A percentile compares a stretch with the other conserved stretches of the same genome.
phyloP scores from a whole-genome alignment of 2,797 vertebrate genomes.

The Limnodromus scolopaceus region DNA sequence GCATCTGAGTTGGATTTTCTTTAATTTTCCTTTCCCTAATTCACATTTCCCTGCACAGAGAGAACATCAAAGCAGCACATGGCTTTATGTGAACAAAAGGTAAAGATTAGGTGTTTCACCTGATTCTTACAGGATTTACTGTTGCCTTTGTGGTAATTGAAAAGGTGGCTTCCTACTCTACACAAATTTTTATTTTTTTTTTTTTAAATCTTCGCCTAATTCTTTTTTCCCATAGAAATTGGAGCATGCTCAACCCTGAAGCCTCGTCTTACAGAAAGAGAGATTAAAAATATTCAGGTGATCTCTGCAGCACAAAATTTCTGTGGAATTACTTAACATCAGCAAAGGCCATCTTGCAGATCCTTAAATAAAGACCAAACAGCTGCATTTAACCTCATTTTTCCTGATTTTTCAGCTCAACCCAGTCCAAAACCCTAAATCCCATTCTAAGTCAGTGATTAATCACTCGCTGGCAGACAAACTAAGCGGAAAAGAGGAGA shows the following conservation, averaged over 20 bases:
- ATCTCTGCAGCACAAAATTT: background rate
- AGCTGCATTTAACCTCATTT: background rate
- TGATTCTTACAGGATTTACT: background rate
- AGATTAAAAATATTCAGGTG: background rate
- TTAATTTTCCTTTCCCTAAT: background rate
- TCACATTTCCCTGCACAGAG: background rate
- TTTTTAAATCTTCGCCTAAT: background rate
- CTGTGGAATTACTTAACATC: background rate
- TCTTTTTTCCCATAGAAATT: background rate
- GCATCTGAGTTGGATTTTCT: background rate
- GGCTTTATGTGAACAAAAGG: slow-evolving; percentile 24
- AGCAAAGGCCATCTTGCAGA: background rate
- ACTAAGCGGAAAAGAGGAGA: background rate
- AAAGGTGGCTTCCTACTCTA: background rate
- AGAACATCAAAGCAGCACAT: slow-evolving; percentile 18
- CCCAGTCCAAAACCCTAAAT: slow-evolving; percentile 13
- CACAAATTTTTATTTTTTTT: background rate
- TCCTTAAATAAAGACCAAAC: background rate
- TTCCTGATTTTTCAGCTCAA: slow-evolving; percentile 5
- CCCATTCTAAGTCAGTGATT: slow-evolving; percentile 32
- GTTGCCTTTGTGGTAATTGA: background rate
- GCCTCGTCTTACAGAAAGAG: background rate
- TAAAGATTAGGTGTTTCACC: background rate
- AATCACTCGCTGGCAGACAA: slow-evolving; percentile 33
- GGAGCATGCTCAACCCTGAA: background rate